phyloP scores from a whole-genome alignment of 2,113 vertebrate genomes.

The Dicentrarchus labrax region DNA sequence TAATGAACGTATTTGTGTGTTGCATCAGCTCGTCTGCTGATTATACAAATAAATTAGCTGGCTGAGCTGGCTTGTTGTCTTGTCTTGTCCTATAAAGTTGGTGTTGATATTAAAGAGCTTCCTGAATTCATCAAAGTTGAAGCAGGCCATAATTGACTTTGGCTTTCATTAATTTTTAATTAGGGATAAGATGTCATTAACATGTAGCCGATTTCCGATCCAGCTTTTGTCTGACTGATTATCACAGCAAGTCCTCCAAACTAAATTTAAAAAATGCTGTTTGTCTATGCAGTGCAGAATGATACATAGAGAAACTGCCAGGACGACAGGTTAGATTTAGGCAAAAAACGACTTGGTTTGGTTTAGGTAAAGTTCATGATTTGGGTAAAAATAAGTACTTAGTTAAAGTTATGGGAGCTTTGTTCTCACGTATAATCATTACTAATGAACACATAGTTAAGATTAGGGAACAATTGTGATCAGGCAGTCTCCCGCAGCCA shows the following conservation, averaged over 20 bases:
- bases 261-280: not conserved
- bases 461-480: not conserved
- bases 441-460: not conserved
- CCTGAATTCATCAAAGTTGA: conserved; percentile 14
- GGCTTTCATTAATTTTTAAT: conserved; percentile 38
- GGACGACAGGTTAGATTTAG: not conserved
- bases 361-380: not conserved
- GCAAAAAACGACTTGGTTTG: not conserved
- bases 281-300: not conserved
- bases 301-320: not conserved
- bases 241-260: not conserved
- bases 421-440: not conserved
- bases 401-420: not conserved
- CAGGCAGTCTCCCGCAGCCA: not conserved
- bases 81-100: conserved; percentile 1
- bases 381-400: not conserved
- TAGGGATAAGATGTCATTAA: conserved; percentile 8
- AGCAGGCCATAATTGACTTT: conserved; percentile 29
- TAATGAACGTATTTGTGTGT: not conserved
- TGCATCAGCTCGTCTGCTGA: not conserved
- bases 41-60: conserved; percentile 17
- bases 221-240: not conserved
- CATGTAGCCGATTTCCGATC: not conserved
- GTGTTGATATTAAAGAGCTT: conserved; percentile 28
- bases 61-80: not conserved